phyloP scores from a whole-genome alignment of 2,888 invertebrate species.

The Notocelia uddmanniana region DNA sequence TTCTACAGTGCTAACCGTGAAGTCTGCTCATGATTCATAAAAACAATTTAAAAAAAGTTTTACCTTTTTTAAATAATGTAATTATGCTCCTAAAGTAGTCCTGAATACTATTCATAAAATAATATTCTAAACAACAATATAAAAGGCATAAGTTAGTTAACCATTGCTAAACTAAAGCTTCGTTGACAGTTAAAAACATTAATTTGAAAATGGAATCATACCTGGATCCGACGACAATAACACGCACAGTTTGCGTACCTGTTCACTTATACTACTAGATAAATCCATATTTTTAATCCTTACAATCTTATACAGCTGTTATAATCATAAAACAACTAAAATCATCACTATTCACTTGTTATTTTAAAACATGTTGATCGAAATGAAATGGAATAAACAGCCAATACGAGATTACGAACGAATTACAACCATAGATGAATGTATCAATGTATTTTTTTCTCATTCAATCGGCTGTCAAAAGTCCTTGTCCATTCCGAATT shows the following conservation, averaged over 20 bases:
- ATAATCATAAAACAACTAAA: conserved; percentile 9
- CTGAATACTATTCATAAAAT: conserved; percentile 65
- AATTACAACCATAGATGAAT: too few relatives aligned
- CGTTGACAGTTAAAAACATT: conserved; percentile 50
- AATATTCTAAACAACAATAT: conserved; percentile 23
- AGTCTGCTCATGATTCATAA: not conserved
- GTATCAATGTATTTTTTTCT: too few relatives aligned
- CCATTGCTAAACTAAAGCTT: conserved; percentile 45
- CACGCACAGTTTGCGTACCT: conserved; percentile 76
- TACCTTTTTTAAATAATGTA: conserved; percentile 46
- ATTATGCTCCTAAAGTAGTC: conserved; percentile 54
- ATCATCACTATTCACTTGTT: conserved; percentile 37
- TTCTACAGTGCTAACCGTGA: too few relatives aligned
- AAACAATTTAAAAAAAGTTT: conserved; percentile 28
- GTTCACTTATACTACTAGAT: conserved; percentile 64
- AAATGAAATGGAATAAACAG: conserved; percentile 21
- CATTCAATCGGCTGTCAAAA: too few relatives aligned
- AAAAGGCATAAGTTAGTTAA: conserved; percentile 27
- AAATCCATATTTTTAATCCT: conserved; percentile 60
- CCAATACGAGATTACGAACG: not conserved
- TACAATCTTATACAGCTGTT: conserved; percentile 1
- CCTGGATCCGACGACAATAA: conserved; percentile 78
- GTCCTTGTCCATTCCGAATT: not conserved
- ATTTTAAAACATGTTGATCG: conserved; percentile 41
- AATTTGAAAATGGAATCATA: conserved; percentile 63